Conservation (phyloP, 2,888 invertebrate species). For the Drosophila falleni region DNA sequence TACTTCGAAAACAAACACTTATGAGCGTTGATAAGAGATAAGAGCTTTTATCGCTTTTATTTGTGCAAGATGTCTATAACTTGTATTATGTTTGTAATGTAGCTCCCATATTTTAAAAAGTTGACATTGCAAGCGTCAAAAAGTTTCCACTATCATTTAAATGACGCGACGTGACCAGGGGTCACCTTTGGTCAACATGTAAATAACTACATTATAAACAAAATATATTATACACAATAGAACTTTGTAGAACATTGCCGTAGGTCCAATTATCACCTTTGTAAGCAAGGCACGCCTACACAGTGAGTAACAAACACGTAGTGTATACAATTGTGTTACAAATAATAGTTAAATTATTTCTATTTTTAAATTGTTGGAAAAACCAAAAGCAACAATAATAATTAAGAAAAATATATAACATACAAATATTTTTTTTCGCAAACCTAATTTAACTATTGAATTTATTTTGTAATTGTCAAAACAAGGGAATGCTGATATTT, state of each 20-base stretch:
- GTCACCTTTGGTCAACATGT: conserved; percentile 54
- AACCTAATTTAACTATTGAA: too few relatives aligned
- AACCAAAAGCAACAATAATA: too few relatives aligned
- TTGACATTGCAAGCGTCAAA: conserved; percentile 27
- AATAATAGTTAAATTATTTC: too few relatives aligned
- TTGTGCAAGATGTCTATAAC: background rate
- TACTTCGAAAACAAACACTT: background rate
- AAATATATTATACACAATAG: background rate
- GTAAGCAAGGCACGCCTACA: background rate
- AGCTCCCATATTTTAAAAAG: conserved; percentile 19
- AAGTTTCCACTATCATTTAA: conserved; percentile 31
- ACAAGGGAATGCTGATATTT: too few relatives aligned
- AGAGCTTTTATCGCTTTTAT: conserved; percentile 52
- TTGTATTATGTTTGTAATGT: background rate
- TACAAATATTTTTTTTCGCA: too few relatives aligned
- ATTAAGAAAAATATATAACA: too few relatives aligned
- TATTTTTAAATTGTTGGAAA: too few relatives aligned
- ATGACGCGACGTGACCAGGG: conserved; percentile 22
- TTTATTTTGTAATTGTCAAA: too few relatives aligned
- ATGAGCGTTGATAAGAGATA: conserved; percentile 31
- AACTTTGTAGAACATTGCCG: background rate
- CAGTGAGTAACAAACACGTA: background rate
- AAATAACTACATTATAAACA: background rate
- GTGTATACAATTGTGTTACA: too few relatives aligned
- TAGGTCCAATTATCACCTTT: background rate